A percentile compares a stretch with the other conserved stretches of the same genome.
phyloP scores from a whole-genome alignment of 1,140 invertebrate genomes.

The Heliconius hewitsoni region DNA sequence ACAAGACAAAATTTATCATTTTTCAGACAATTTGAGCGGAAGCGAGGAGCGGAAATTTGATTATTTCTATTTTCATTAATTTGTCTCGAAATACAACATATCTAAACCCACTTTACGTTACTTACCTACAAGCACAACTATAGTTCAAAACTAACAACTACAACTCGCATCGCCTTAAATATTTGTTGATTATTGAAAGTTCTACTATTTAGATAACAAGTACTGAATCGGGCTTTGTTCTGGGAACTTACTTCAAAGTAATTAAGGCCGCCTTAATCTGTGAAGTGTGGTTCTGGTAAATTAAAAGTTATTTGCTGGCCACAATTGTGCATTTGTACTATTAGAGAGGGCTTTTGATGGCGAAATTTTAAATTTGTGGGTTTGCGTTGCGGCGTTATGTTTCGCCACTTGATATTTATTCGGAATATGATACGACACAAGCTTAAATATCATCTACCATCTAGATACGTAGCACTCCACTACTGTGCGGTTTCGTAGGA shows the following conservation, averaged over 20 bases:
- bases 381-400: too few relatives aligned
- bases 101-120: neutral
- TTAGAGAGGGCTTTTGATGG: neutral
- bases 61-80: neutral
- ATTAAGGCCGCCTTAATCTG: slow-evolving; percentile 27
- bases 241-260: slow-evolving; percentile 17
- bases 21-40: too few relatives aligned
- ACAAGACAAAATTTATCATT: too few relatives aligned
- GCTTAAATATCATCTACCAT: too few relatives aligned
- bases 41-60: too few relatives aligned
- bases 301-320: neutral
- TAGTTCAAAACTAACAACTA: slow-evolving; percentile 13
- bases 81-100: neutral
- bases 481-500: too few relatives aligned
- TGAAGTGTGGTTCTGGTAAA: slow-evolving; percentile 17
- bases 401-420: too few relatives aligned
- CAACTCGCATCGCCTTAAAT: slow-evolving; percentile 20
- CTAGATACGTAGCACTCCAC: too few relatives aligned
- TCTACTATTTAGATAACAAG: slow-evolving; percentile 25
- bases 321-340: neutral
- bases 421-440: too few relatives aligned
- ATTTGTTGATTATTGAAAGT: slow-evolving; percentile 30
- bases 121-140: neutral
- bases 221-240: slow-evolving; percentile 25
- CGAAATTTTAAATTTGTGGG: too few relatives aligned